Evolutionary conservation across 1,140 invertebrate genomes (phyloP), one percentile per base, ranked within the genome.

Genomic region (Drosophila pectinifera): DNA sequence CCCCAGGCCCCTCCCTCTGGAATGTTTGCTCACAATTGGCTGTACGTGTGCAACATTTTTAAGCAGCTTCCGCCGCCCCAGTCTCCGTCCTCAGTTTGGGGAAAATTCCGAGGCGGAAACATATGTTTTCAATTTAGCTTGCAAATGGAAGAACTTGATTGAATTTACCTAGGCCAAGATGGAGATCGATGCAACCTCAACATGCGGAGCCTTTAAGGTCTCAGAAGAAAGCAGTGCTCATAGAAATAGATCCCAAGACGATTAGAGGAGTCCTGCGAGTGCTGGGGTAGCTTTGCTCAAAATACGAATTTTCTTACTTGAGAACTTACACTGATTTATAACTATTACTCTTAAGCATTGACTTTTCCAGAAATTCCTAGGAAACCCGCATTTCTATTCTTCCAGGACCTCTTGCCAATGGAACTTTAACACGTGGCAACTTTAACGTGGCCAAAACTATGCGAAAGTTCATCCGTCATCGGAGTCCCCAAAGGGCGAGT

Each of bases 11-110:
- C 41, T 24, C 43, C 49, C 39, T 8, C 31, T 34, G 59, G 11
- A 31, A 45, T 73, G 74, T 78, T 70, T 78, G 57, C 77, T 84
- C 62, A 89, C 84, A 89, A 89, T 89, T 89, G 84, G 80, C 80
- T 62, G 80, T 90, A 89, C 84, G 84, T 89, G 84, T 89, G 80
- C 77, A 90, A 84, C 85, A 89, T 89, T 90, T 89, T 89, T 90
- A 90, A 89, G 84, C 85, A 89, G 84, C 76, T 75, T 80, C 73
- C 80, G 74, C 45, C 43, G 26, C 42, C 28, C 42, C 26, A 16
- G 26, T 41, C 69, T 26, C 51, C 78, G 82, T 77, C 86, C 83
- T 79, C 59, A 70, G 72, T 89, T 83, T 38, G 53, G 38, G 61
- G 2, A 26, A 63, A 76, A 77, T 55, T 48, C 48, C 43, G 38